Conservation (phyloP, 2,888 invertebrate species). For the Sphaerophoria rueppellii region DNA sequence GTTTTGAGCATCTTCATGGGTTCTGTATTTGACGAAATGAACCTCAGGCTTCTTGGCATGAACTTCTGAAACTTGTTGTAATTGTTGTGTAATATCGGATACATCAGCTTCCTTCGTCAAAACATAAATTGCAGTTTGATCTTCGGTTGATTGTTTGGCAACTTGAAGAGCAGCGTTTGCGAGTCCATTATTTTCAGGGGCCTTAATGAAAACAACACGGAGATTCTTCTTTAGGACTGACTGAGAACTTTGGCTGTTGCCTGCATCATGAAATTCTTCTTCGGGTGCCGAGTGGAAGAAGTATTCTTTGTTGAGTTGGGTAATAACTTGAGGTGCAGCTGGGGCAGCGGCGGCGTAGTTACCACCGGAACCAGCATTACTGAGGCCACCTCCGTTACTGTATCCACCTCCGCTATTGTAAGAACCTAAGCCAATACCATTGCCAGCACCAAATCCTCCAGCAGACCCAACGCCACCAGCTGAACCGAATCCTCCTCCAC, state of each 20-base stretch:
- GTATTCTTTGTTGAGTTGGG: slow-evolving; percentile 79
- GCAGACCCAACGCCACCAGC: no score
- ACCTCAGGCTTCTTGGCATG: slow-evolving; percentile 79
- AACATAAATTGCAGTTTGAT: slow-evolving; percentile 77
- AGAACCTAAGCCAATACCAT: slow-evolving; percentile 16
- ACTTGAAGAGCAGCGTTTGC: slow-evolving; percentile 78
- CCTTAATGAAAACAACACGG: slow-evolving; percentile 80
- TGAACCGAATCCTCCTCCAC: not conserved
- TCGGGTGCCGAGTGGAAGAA: slow-evolving; percentile 80
- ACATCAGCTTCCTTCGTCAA: slow-evolving; percentile 79
- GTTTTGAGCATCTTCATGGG: slow-evolving; percentile 79
- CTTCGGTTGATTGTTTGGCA: slow-evolving; percentile 78
- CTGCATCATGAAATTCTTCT: slow-evolving; percentile 76
- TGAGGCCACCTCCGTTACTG: slow-evolving; percentile 22
- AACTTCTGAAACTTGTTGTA: slow-evolving; percentile 76
- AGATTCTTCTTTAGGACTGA: slow-evolving; percentile 78
- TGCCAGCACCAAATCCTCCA: slow-evolving; percentile 22
- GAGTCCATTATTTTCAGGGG: slow-evolving; percentile 79
- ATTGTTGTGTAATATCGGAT: slow-evolving; percentile 77
- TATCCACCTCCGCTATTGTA: slow-evolving; percentile 2
- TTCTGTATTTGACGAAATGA: slow-evolving; percentile 80
- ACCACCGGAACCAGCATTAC: slow-evolving; percentile 32
- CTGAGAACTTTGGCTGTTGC: slow-evolving; percentile 74
- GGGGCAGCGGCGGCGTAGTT: slow-evolving; percentile 26
- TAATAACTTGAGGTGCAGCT: slow-evolving; percentile 47